Evolutionary conservation across 2,797 vertebrate species (phyloP), one percentile per base, ranked within the genome.

Genomic region (Microcaecilia unicolor): DNA sequence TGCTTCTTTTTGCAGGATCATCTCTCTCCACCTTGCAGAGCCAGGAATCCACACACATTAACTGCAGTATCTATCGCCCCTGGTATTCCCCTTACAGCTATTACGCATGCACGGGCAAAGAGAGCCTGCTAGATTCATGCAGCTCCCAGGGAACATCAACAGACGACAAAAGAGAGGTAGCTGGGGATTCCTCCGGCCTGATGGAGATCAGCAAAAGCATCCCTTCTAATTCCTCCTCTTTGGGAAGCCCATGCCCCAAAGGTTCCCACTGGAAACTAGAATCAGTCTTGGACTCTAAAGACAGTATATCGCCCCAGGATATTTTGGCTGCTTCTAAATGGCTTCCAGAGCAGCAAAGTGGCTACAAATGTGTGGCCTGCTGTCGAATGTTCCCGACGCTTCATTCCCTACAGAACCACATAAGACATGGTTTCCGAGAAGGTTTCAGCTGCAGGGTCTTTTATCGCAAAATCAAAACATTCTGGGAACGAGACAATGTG

Each of bases 41-140:
- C 2, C 25, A 32, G 0, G 4, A 55, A 27, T 18, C 41, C 11
- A 31, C 39, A 22, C 21, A 37, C 24, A 7, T 5, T 9, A 18
- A 22, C 19, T 53, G 44, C 15, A 59, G 36, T 30, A 32, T 67
- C 55, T 69, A 63, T 42, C 41, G 51, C 32, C 66, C 70, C 37
- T 72, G 58, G 66, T 61, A 51, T 45, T 72, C 66, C 1, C 64
- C 66, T 6, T 71, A 73, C 36, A 78, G 66, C 56, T 71, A 61
- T 51, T 64, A 67, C 1, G 32, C 37, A 8, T 23, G 24, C 28
- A 25, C 28, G 2, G 25, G 44, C 28, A 51, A 1, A 40, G 48
- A 37, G 0, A 3, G 19, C 21, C 30, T 18, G 10, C 15, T 29
- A 25, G 42, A 37, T 5, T 5, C 9, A 11, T 15, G 10, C 17